Percentiles rank a stretch among this genome's conserved stretches.
These are phyloP conservation scores for Cyanistes caeruleus DNA, from an alignment of 2,113 vertebrate genomes.

Conservation along the genomic window DNA sequence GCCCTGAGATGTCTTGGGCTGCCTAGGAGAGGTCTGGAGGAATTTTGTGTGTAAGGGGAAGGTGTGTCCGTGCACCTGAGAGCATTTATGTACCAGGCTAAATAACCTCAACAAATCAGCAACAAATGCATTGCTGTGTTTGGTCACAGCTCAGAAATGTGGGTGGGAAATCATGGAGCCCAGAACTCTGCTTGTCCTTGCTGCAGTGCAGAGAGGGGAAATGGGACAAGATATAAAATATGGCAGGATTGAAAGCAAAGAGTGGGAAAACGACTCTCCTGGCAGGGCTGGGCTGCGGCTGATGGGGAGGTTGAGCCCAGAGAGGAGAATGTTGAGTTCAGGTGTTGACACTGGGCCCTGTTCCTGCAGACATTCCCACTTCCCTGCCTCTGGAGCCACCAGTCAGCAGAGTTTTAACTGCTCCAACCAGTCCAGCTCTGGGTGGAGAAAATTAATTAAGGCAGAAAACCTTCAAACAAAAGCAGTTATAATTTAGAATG, in stretches of 20 bases:
- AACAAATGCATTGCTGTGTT: fast-evolving
- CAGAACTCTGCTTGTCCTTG: background rate
- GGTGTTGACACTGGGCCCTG: background rate
- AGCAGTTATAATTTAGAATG: background rate
- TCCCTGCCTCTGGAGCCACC: background rate
- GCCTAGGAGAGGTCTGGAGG: background rate
- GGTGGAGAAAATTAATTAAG: background rate
- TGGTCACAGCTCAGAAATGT: background rate
- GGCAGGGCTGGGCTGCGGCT: background rate
- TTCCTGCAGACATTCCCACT: background rate
- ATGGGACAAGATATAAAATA: background rate
- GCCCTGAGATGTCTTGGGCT: background rate
- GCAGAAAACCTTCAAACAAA: background rate
- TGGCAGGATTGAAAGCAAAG: background rate
- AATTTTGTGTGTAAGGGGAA: background rate
- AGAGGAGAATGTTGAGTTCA: background rate
- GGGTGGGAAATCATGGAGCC: background rate
- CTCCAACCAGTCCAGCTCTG: background rate
- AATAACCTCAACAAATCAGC: background rate
- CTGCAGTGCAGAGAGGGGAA: background rate
- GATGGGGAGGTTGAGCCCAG: fast-evolving
- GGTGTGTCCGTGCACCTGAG: background rate
- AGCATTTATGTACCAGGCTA: background rate
- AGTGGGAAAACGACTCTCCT: background rate
- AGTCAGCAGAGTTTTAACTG: background rate